These are phyloP conservation scores for Notospermus geniculatus DNA, from an alignment of 1,140 invertebrate species.

Conservation along the genomic window DNA sequence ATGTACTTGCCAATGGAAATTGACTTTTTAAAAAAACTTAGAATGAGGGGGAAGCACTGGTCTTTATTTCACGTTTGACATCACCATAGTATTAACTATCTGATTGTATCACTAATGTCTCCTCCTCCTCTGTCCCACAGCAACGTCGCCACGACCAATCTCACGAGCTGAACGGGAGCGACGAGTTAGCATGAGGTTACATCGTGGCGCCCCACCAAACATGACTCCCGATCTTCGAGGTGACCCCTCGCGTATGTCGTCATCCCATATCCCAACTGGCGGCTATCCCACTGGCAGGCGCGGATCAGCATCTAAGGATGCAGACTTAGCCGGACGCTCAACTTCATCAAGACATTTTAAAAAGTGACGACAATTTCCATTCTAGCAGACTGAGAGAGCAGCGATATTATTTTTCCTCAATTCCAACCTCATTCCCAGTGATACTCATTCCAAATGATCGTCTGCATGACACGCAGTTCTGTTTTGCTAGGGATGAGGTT, in stretches of 20 bases:
- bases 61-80: not conserved
- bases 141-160: conserved; percentile 46
- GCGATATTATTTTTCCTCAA: no score
- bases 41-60: no score
- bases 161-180: conserved; percentile 47
- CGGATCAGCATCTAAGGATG: conserved; percentile 51
- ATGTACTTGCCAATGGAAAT: no score
- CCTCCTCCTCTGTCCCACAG: conserved; percentile 25
- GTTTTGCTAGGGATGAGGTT: no score
- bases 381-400: no score
- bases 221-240: not conserved
- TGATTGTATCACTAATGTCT: conserved; percentile 6
- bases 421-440: no score
- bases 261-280: conserved; percentile 28
- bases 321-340: conserved; percentile 35
- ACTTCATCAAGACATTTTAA: conserved; percentile 44
- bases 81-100: not conserved
- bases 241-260: conserved; percentile 39
- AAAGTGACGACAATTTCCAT: conserved; percentile 29
- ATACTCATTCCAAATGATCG: no score
- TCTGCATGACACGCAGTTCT: no score
- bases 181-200: conserved; percentile 46
- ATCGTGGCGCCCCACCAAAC: conserved; percentile 33
- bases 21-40: no score
- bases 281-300: conserved; percentile 33